Evolutionary conservation across 2,888 invertebrate species (phyloP).

Genomic region (Leptinotarsa tumamoca): DNA sequence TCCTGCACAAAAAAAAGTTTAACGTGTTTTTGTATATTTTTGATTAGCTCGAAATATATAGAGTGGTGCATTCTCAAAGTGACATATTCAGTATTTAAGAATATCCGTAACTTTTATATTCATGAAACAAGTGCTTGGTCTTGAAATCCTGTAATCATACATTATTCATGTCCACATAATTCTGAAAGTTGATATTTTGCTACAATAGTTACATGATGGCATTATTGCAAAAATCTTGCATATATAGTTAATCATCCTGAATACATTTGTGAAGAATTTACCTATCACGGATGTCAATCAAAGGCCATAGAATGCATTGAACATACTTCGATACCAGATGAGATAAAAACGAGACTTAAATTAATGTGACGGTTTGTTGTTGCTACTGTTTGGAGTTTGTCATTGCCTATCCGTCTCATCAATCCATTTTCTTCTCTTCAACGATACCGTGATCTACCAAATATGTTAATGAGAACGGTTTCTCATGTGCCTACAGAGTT

Average conservation of each 20-base stretch:
- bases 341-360: conserved; percentile 47
- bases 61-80: too few species aligned
- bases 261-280: conserved; percentile 41
- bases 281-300: conserved; percentile 48
- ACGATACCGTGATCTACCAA: conserved; percentile 39
- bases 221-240: conserved; percentile 22
- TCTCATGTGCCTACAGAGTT: conserved; percentile 29
- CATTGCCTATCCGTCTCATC: conserved; percentile 45
- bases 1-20: too few species aligned
- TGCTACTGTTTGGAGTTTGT: conserved; percentile 51
- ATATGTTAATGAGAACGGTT: conserved; percentile 39
- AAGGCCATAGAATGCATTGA: conserved; percentile 42
- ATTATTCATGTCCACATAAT: not conserved
- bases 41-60: too few species aligned
- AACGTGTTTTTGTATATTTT: too few species aligned
- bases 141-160: too few species aligned
- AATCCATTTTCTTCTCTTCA: conserved; percentile 29
- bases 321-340: conserved; percentile 40
- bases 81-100: too few species aligned
- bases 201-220: not conserved
- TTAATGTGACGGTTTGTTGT: conserved; percentile 50
- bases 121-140: too few species aligned
- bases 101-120: too few species aligned
- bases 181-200: not conserved
- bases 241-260: conserved; percentile 19